Evolutionary conservation across 2,888 invertebrate genomes (phyloP), one percentile per base, ranked within the genome.

Genomic region (Xestoiulus laeticollis): DNA sequence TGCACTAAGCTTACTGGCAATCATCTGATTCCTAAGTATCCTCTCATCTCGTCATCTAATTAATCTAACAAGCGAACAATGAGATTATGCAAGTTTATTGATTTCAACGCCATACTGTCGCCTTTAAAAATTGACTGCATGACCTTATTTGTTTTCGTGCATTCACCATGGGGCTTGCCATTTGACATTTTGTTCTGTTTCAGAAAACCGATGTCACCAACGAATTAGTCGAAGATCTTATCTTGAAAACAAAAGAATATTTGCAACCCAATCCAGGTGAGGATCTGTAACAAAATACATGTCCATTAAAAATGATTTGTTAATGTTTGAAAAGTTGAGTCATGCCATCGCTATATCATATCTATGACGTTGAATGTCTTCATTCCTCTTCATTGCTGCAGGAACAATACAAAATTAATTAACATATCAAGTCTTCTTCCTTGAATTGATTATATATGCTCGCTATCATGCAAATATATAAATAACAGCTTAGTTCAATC

Each of bases 151-250:
- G 38, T 84, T 32, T 84, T 84, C 32, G 0, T 38, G 84, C 10
- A 84, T 84, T 26, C 33, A 26, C 38, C 16, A 30, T 84, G 33
- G 38, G 16, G 22, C 6, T 48, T 59, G 59, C 59, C 59, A 59
- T 59, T 59, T 59, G 84, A 84, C 38, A 38, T 84, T 38, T 30
- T 22, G 19, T 85, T 87, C 16, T 22, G 88, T 83, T 91, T 68
- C 93, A 98, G 98, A 99, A 98, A 96, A 98, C 99, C 90, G 99
- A 99, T 93, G 97, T 99, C 88, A 99, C 98, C 89, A 96, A 96
- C 91, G 99, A 99, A 92, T 93, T 99, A 91, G 98, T 99, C 59
- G 99, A 99, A 92, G 99, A 99, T 91, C 93, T 99, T 90, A 98
- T 99, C 92, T 93, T 95, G 90, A 98, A 99, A 94, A 99, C 99